These are phyloP conservation scores for Chromobotia macracanthus DNA, from an alignment of 2,797 vertebrate genomes.

Conservation along the genomic window DNA sequence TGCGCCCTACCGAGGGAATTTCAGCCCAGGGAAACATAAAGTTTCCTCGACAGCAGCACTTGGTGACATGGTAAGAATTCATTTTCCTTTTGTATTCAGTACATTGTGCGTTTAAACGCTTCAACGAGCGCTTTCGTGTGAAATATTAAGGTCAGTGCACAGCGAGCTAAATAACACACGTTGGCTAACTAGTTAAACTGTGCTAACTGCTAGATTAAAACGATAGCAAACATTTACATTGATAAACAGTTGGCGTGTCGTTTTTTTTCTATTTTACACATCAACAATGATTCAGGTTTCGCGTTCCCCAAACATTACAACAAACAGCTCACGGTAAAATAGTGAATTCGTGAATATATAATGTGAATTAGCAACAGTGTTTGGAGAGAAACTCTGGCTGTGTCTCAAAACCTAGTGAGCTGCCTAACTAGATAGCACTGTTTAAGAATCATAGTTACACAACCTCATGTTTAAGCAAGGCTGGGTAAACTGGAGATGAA, in stretches of 20 bases:
- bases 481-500: no score
- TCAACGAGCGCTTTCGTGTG: neutral
- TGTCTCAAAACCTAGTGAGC: neutral
- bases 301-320: neutral
- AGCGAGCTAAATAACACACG: conserved; percentile 39
- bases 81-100: conserved; percentile 5
- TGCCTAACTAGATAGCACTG: neutral
- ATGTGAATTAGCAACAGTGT: neutral
- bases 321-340: neutral
- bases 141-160: conserved; percentile 35
- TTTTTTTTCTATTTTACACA: neutral
- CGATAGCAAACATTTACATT: no score
- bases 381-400: neutral
- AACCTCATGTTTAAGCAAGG: no score
- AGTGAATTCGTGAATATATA: neutral
- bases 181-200: conserved; percentile 36
- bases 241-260: neutral
- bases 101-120: neutral
- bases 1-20: conserved; percentile 71
- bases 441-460: no score
- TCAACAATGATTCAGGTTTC: neutral
- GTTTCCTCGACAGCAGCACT: conserved; percentile 51
- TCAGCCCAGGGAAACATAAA: conserved; percentile 46
- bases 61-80: conserved; percentile 75
- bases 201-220: conserved; percentile 37